Percentiles rank a stretch among this genome's conserved stretches.
phyloP scores from a whole-genome alignment of 30 jellyfish, hydroid and myxozoan species.

The Aurelia coerulea region DNA sequence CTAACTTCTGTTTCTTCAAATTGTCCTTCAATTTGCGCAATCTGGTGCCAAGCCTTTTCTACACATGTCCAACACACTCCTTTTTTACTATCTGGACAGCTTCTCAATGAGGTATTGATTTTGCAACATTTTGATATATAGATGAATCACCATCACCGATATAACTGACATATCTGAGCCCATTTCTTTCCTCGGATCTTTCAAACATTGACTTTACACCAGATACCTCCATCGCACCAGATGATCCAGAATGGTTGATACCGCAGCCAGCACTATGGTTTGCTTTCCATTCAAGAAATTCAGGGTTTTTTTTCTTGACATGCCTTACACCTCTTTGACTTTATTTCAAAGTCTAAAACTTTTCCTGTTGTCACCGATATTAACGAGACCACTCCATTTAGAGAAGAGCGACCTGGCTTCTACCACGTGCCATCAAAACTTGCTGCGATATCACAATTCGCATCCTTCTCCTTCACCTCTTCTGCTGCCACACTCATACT shows the following conservation, averaged over 20 bases:
- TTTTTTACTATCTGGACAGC: no score
- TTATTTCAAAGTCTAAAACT: constrained; percentile 1
- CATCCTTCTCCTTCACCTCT: background rate
- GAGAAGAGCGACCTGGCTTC: constrained; percentile 51
- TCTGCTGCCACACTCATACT: constrained; percentile 27
- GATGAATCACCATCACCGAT: no score
- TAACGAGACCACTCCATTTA: constrained; percentile 28
- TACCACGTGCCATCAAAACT: constrained; percentile 64
- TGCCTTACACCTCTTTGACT: constrained; percentile 20
- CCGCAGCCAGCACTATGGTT: background rate
- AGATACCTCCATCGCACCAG: constrained; percentile 6
- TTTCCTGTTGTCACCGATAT: constrained; percentile 15
- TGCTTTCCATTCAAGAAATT: background rate
- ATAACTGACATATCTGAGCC: no score
- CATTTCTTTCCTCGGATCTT: no score
- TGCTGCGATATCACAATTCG: constrained; percentile 2
- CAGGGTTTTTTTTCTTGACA: background rate
- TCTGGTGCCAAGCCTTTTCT: no score
- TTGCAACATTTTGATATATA: no score
- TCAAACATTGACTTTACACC: no score
- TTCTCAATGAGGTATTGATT: no score
- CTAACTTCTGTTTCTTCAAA: no score
- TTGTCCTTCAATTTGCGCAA: no score
- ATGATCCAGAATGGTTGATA: background rate
- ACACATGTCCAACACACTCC: no score